A percentile compares a stretch with the other conserved stretches of the same genome.
phyloP scores from a whole-genome alignment of 2,888 invertebrate genomes.

The Bruchidius siliquastri region DNA sequence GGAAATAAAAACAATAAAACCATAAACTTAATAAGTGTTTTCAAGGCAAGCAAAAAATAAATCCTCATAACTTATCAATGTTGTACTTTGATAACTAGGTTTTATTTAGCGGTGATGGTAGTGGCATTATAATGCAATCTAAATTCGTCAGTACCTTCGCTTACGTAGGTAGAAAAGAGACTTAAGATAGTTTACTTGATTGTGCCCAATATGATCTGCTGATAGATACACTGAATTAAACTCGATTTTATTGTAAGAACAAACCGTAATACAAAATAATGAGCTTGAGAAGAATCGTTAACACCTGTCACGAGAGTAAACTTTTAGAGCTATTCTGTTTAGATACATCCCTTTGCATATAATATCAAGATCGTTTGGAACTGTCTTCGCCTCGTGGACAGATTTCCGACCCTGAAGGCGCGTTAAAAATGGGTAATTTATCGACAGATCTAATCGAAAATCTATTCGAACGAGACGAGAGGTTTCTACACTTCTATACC shows the following conservation, averaged over 20 bases:
- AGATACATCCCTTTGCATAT: not conserved
- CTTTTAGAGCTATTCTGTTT: not conserved
- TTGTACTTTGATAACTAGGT: too few relatives aligned
- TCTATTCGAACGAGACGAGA: conserved; percentile 15
- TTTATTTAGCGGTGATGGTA: too few relatives aligned
- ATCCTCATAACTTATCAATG: too few relatives aligned
- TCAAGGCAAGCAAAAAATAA: too few relatives aligned
- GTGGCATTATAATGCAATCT: too few relatives aligned
- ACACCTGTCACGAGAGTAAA: not conserved
- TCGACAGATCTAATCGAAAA: conserved; percentile 22
- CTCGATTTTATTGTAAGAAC: not conserved
- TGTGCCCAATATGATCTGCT: too few relatives aligned
- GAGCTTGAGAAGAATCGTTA: not conserved
- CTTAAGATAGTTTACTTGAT: too few relatives aligned
- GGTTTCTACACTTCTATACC: conserved; percentile 24
- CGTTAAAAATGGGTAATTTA: conserved; percentile 18
- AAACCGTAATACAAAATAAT: not conserved
- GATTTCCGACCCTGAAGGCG: not conserved
- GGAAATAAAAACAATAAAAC: too few relatives aligned
- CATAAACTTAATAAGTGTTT: too few relatives aligned
- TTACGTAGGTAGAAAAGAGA: too few relatives aligned
- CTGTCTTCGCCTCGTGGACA: not conserved
- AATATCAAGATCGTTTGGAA: not conserved
- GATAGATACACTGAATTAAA: not conserved
- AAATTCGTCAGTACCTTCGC: too few relatives aligned